Base-by-base conservation (phyloP, 2,888 invertebrate species). In the Carpatolechia fugitivella region DNA sequence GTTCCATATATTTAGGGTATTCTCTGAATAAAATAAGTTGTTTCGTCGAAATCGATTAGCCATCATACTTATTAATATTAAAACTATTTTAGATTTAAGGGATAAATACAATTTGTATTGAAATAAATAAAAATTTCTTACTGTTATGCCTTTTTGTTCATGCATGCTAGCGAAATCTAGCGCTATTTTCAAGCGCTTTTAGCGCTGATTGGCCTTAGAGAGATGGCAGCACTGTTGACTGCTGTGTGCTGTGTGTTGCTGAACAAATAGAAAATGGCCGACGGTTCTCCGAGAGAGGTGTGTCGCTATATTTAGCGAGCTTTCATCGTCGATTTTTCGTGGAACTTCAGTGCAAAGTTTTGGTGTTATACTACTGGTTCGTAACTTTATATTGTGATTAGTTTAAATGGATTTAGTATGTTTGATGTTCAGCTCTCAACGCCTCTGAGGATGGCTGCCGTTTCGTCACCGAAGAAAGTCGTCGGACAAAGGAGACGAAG, bases 331-430 rank as follows among this genome's bases (percentile, higher is more conserved):
- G 72, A 74, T 73, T 70, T 74, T 74, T 74, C 79, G 69, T 82
- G 80, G 78, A 85, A 85, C 85, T 82, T 80, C 86, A 80, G 89
- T 89, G 88, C 82, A 88, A 47, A 82, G 85, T 85, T 85, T 77
- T 74, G 85, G 88, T 89, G 89, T 85, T 78, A 74, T 72, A 76
- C 69, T 77, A 69, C 89, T 89, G 89, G 89, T 89, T 84, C 89
- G 89, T 89, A 89, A 89, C 89, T 81, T 88, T 87, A 84, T 85
- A 78, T 89, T 89, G 88, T 88, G 88, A 80, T 86, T 80, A 78
- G 74, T 80, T 88, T 84, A 85, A 82, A 86, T 88, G 89, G 77
- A 87, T 82, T 81, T 80, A 83, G 76, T 80, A 82, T 83, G 73
- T 78, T 80, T 81, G 80, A 78, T 83, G 80, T 84, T 70, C 82